Base-by-base conservation (phyloP, 2,113 vertebrate genomes). In the Tachycineta bicolor region DNA sequence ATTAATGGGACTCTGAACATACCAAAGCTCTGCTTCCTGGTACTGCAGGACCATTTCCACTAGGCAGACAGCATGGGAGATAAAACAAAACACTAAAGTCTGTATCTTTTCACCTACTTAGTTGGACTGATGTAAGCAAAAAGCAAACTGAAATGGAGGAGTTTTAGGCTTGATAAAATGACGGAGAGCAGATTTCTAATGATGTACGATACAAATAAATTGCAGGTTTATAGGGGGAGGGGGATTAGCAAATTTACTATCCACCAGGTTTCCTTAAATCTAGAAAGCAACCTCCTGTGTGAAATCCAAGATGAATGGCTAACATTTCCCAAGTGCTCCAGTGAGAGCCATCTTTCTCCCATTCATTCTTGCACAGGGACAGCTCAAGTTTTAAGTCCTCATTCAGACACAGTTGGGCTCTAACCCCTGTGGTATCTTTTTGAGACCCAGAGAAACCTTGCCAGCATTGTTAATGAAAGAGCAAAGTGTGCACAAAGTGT, bases 271-370 rank as follows among this genome's bases (percentile, higher is more conserved):
- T 96, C 82, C 80, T 74, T 90, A 94, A 55, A 79, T 89, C 76
- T 80, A 44, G 92, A 74, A 93, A 90, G 88, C 73, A 96, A 67
- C 69, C 87, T 95, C 90, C 89, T 67, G 78, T 50, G 70, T 91
- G 83, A 95, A 96, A 96, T 59, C 11, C 46, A 96, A 95, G 91
- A 95, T 49, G 89, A 97, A 96, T 87, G 77, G 71, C 50, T 84
- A 90, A 86, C 47, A 82, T 96, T 94, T 85, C 94, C 83, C 62
- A 74, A 94, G 94, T 83, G 67, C 73, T 95, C 86, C 94, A 10
- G 83, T 6, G 95, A 94, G 85, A 92, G 80, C 64, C 92, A 67
- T 88, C 91, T 96, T 94, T 94, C 64, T 91, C 74, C 87, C 70
- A 75, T 70, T 97, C 91, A 95, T 83, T 90, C 94, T 59, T 75